These are phyloP conservation scores for Halocynthia aurantium DNA, from an alignment of 23 tunicate genomes.

Conservation along the genomic window DNA sequence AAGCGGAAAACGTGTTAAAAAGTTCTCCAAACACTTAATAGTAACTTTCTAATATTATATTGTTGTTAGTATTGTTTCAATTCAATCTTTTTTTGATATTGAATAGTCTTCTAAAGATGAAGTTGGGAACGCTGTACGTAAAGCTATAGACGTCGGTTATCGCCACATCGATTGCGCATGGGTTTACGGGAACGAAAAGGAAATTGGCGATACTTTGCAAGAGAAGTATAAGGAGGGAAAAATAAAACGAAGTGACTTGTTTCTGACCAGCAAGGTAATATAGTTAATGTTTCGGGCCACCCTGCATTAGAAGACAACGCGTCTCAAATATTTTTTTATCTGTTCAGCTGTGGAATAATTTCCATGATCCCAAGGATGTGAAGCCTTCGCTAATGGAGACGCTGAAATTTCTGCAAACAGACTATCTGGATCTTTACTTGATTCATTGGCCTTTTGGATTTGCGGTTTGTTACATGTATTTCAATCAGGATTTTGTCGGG, in stretches of 20 bases:
- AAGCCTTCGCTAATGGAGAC: conserved; percentile 31
- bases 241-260: conserved; percentile 63
- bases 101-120: conserved; percentile 41
- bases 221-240: conserved; percentile 46
- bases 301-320: neutral
- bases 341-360: conserved; percentile 77
- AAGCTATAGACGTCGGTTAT: conserved; percentile 60
- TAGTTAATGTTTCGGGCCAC: neutral
- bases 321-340: neutral
- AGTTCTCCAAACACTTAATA: neutral
- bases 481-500: too few species aligned
- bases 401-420: conserved; percentile 40
- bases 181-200: conserved; percentile 55
- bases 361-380: conserved; percentile 80
- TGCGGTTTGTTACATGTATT: neutral
- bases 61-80: too few species aligned
- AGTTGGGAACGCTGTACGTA: conserved; percentile 47
- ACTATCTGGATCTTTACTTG: conserved; percentile 83
- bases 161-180: conserved; percentile 71
- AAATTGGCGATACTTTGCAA: conserved; percentile 40
- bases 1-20: neutral
- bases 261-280: conserved; percentile 57
- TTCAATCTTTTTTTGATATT: too few species aligned
- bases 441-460: conserved; percentile 93
- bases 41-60: neutral